These are phyloP conservation scores for Saimiri boliviensis DNA, from an alignment of 2,113 vertebrate species.

Conservation along the genomic window DNA sequence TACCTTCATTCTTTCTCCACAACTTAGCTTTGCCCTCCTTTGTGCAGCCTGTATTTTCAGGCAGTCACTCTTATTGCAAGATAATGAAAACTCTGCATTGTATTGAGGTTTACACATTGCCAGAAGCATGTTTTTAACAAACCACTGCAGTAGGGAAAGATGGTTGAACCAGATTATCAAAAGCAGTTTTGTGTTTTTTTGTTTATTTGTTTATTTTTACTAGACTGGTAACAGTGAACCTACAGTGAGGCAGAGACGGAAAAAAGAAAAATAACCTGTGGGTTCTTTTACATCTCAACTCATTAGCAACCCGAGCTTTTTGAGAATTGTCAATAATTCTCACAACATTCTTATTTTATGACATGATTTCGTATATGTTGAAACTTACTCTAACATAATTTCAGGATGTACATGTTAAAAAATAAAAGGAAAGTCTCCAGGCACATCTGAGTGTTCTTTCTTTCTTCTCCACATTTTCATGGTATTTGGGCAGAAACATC, in stretches of 20 bases:
- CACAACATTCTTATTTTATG: slow-evolving; percentile 44
- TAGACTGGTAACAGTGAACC: neutral
- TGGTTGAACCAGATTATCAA: slow-evolving; percentile 44
- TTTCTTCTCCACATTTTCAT: slow-evolving; percentile 3
- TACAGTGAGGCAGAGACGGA: neutral
- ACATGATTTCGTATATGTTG: neutral
- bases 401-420: neutral
- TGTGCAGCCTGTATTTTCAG: neutral
- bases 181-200: neutral
- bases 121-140: slow-evolving; percentile 56
- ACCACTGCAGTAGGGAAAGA: neutral
- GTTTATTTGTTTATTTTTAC: neutral
- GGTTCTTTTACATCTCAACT: neutral
- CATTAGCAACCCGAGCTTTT: slow-evolving; percentile 16
- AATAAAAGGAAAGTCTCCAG: neutral
- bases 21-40: neutral
- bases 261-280: slow-evolving; percentile 13
- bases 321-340: neutral
- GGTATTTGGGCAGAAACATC: neutral
- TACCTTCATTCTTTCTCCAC: neutral
- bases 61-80: neutral
- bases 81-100: slow-evolving; percentile 40
- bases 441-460: neutral
- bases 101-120: slow-evolving; percentile 33
- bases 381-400: neutral